A percentile compares a stretch with the other conserved stretches of the same genome.
Evolutionary conservation across 2,888 invertebrate species (phyloP).

Genomic region (Drosophila stalkeri): DNA sequence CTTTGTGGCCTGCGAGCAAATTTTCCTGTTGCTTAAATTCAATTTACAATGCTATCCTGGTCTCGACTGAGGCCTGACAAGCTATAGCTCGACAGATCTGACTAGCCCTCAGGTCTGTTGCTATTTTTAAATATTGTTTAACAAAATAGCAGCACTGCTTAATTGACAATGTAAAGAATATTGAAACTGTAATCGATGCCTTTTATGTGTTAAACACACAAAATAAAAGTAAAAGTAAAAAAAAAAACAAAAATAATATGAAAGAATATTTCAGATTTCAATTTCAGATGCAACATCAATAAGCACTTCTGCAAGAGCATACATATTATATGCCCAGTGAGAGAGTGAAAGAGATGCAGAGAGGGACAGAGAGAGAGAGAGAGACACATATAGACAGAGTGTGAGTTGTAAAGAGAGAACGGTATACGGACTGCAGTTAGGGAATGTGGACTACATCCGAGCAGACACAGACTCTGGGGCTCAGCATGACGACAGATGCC

Average conservation of each 20-base stretch:
- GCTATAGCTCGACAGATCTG: not conserved
- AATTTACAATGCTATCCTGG: constrained; percentile 63
- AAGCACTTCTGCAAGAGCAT: constrained; percentile 76
- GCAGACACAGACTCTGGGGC: constrained; percentile 28
- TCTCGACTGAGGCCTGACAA: not conserved
- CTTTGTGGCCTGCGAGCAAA: constrained; percentile 67
- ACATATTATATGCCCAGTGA: constrained; percentile 68
- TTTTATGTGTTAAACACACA: constrained; percentile 48
- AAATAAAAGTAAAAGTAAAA: constrained; percentile 8
- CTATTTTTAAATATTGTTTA: constrained; percentile 39
- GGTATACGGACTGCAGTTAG: constrained; percentile 30
- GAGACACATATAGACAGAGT: constrained; percentile 16
- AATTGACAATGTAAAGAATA: constrained; percentile 66
- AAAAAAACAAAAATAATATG: constrained; percentile 7
- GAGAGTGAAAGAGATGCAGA: constrained; percentile 25
- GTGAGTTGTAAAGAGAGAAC: not conserved
- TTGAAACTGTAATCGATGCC: constrained; percentile 43
- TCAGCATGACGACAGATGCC: constrained; percentile 40
- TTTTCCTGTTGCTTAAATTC: constrained; percentile 75
- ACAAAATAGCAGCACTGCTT: constrained; percentile 61
- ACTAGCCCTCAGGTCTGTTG: not conserved
- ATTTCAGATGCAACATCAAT: constrained; percentile 81
- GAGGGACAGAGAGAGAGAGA: constrained; percentile 11
- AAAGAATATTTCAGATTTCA: constrained; percentile 66
- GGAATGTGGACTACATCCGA: constrained; percentile 15